phyloP scores from a whole-genome alignment of 1,140 invertebrate species.

The Pogonomyrmex californicus region DNA sequence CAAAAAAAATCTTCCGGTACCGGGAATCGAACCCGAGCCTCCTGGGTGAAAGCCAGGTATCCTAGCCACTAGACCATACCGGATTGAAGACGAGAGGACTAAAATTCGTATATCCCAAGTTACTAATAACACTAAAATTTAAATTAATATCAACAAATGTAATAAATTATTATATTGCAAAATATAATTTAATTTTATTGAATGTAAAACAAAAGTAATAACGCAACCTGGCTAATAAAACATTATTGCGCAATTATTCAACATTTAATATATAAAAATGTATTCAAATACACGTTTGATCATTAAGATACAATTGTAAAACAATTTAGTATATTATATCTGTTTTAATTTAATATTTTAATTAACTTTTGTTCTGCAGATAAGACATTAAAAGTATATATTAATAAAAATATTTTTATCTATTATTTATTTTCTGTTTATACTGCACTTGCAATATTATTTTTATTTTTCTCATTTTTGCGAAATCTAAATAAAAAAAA shows the following conservation, averaged over 20 bases:
- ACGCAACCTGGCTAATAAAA: neutral
- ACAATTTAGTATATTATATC: neutral
- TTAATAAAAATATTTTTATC: neutral
- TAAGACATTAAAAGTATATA: neutral
- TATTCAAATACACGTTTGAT: conserved; percentile 1
- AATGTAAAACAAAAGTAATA: neutral
- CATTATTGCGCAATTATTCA: neutral
- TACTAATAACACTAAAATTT: neutral
- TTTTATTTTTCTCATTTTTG: neutral
- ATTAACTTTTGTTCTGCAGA: neutral
- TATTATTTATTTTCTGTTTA: neutral
- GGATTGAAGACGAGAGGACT: neutral
- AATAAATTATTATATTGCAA: neutral
- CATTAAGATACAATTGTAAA: neutral
- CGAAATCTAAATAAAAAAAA: neutral
- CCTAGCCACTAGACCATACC: conserved; percentile 74
- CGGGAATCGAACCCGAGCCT: conserved; percentile 78
- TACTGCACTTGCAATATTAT: neutral
- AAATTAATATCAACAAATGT: conserved; percentile 5
- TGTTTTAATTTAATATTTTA: neutral
- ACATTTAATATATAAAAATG: conserved; percentile 7
- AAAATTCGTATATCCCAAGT: neutral
- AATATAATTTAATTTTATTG: neutral
- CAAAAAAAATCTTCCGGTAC: conserved; percentile 76
- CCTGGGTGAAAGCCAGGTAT: conserved; percentile 50